Evolutionary conservation across 2,113 vertebrate genomes (phyloP).

Genomic region (Ceyx margarethae): DNA sequence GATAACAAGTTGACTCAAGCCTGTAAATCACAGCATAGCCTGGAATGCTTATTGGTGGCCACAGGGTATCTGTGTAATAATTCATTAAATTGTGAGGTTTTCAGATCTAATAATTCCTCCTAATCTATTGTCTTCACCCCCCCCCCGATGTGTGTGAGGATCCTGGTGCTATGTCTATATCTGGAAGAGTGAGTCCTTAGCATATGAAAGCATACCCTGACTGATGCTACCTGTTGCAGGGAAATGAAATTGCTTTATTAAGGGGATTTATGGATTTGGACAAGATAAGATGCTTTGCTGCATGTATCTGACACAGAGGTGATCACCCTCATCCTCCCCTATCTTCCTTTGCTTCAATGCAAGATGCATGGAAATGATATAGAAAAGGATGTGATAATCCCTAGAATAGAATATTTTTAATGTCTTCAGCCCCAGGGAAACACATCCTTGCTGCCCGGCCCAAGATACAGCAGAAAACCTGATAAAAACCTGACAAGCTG

Average conservation of each 20-base stretch:
- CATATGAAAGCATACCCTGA: conserved; percentile 28
- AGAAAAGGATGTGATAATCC: conserved; percentile 38
- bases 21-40: neutral
- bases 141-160: neutral
- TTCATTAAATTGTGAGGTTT: conserved; percentile 24
- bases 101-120: neutral
- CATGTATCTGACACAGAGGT: neutral
- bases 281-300: conserved; percentile 28
- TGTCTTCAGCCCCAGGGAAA: neutral
- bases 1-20: neutral
- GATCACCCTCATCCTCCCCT: neutral
- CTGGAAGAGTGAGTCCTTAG: neutral
- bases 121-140: neutral
- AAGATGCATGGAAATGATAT: conserved; percentile 33
- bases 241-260: conserved; percentile 48
- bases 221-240: conserved; percentile 45
- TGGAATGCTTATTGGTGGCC: conserved; percentile 6
- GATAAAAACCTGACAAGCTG: neutral
- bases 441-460: neutral
- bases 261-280: conserved; percentile 58
- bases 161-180: neutral
- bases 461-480: neutral
- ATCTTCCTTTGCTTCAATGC: neutral
- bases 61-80: conserved; percentile 6
- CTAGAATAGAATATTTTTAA: neutral